Conservation (phyloP, 2,888 invertebrate genomes). For the Tenthredo notha region DNA sequence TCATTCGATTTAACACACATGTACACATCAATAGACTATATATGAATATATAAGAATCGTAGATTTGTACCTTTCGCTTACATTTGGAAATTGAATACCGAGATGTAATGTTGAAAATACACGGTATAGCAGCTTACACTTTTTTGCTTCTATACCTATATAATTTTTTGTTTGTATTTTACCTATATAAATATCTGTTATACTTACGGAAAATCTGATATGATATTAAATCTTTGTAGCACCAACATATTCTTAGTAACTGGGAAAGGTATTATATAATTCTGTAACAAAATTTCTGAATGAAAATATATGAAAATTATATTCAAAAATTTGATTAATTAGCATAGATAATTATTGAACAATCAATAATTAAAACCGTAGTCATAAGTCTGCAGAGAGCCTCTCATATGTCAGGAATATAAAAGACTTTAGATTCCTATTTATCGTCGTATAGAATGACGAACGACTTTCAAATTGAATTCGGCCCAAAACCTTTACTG, state of each 20-base stretch:
- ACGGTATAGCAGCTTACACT: constrained; percentile 6
- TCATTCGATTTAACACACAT: constrained; percentile 9
- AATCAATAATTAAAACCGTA: constrained; percentile 7
- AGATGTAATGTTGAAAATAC: constrained; percentile 38
- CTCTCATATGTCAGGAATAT: background rate
- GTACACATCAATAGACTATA: constrained; percentile 31
- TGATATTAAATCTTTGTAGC: constrained; percentile 44
- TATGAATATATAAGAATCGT: constrained; percentile 24
- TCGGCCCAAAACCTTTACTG: background rate
- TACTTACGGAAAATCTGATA: constrained; percentile 36
- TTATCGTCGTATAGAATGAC: background rate
- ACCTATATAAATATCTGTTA: constrained; percentile 27
- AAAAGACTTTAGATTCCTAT: background rate
- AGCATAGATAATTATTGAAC: background rate
- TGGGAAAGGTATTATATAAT: background rate
- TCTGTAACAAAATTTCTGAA: background rate
- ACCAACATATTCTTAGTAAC: constrained; percentile 31
- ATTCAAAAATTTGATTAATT: constrained; percentile 26
- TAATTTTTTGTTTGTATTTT: background rate
- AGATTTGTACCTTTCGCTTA: constrained; percentile 40
- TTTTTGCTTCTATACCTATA: background rate
- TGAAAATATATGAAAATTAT: background rate
- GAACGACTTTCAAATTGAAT: background rate
- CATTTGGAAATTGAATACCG: constrained; percentile 36
- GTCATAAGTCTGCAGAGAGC: constrained; percentile 2